phyloP scores from a whole-genome alignment of 2,888 invertebrate genomes.

The Metallyticus violacea region DNA sequence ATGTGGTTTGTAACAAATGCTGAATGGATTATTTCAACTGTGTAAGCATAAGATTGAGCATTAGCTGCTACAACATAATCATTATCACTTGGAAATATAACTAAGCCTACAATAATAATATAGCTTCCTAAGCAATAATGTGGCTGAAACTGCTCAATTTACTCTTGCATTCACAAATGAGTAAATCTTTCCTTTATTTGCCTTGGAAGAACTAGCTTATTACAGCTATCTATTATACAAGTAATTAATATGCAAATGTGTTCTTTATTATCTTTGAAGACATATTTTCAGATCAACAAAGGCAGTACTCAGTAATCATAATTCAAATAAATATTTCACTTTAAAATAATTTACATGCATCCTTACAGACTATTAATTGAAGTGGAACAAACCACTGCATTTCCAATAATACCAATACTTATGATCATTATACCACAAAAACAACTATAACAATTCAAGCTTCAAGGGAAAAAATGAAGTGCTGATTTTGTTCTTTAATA shows the following conservation, averaged over 20 bases:
- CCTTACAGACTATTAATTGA: neutral
- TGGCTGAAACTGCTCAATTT: too few species aligned
- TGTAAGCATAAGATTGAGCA: too few species aligned
- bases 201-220: neutral
- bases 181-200: neutral
- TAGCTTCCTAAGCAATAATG: too few species aligned
- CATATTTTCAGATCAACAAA: neutral
- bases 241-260: neutral
- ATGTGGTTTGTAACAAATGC: too few species aligned
- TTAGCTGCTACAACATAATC: too few species aligned
- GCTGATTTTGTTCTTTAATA: neutral
- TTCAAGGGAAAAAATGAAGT: neutral
- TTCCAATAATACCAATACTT: neutral
- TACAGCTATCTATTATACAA: neutral
- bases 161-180: neutral
- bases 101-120: too few species aligned
- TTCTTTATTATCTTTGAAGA: neutral
- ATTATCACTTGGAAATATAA: too few species aligned
- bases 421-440: neutral
- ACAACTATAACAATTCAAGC: neutral
- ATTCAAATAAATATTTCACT: too few species aligned
- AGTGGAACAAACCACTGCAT: neutral
- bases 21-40: too few species aligned
- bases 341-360: neutral
- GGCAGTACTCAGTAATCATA: neutral